Conservation (phyloP, 1,140 invertebrate species). For the Euura lappo region DNA sequence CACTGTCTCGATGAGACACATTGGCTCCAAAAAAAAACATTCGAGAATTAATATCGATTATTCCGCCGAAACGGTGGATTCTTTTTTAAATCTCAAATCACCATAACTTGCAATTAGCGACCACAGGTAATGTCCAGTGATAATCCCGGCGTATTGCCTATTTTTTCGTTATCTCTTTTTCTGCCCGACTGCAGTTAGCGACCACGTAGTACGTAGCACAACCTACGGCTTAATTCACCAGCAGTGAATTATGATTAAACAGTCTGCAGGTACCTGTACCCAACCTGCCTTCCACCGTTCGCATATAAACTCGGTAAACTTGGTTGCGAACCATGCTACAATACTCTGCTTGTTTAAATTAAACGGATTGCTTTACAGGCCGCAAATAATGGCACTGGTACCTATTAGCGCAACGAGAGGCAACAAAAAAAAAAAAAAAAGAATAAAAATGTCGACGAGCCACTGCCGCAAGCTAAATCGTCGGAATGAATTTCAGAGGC, state of each 20-base stretch:
- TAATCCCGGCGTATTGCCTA: background rate
- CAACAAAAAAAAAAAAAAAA: no score
- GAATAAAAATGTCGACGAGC: no score
- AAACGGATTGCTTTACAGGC: conserved; percentile 44
- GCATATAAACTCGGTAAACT: conserved; percentile 18
- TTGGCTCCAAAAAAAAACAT: no score
- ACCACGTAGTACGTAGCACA: no score
- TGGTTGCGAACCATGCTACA: conserved; percentile 34
- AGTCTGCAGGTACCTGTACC: conserved; percentile 28
- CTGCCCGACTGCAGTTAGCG: no score
- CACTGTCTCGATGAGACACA: background rate
- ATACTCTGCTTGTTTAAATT: conserved; percentile 40
- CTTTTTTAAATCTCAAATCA: no score
- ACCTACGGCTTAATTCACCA: conserved; percentile 40
- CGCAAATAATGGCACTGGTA: conserved; percentile 4
- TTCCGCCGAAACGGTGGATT: no score
- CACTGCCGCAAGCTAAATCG: no score
- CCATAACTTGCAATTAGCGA: no score
- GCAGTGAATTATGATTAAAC: conserved; percentile 48
- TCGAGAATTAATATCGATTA: no score
- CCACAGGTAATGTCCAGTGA: background rate
- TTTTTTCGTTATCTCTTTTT: no score
- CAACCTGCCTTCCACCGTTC: background rate
- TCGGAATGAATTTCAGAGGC: no score
- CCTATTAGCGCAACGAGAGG: background rate